Conservation (phyloP, 2,888 invertebrate genomes). For the Volucella bombylans region DNA sequence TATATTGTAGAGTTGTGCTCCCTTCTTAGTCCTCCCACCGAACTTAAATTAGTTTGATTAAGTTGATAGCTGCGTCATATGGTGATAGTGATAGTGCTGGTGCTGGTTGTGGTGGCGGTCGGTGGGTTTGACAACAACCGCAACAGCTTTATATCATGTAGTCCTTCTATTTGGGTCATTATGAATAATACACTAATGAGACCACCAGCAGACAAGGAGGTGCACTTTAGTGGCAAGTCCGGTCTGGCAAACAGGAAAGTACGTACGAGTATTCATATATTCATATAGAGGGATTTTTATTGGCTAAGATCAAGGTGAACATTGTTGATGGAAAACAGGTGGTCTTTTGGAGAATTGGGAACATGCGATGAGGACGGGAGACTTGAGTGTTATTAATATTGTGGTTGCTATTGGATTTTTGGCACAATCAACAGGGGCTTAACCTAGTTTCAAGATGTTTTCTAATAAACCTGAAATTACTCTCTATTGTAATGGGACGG, state of each 20-base stretch:
- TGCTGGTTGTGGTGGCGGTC: conserved; percentile 17
- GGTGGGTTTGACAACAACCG: conserved; percentile 45
- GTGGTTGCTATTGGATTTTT: conserved; percentile 45
- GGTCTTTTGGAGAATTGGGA: conserved; percentile 48
- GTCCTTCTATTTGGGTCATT: conserved; percentile 64
- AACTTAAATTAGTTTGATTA: conserved; percentile 73
- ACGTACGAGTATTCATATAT: conserved; percentile 26
- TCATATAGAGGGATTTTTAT: conserved; percentile 42
- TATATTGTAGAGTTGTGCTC: no score
- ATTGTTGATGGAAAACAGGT: conserved; percentile 61
- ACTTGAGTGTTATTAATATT: conserved; percentile 43
- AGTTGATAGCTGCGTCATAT: conserved; percentile 65
- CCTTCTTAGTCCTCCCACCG: background rate
- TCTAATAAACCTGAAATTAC: conserved; percentile 64
- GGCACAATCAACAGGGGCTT: conserved; percentile 43
- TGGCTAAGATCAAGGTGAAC: conserved; percentile 66
- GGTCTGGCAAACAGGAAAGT: conserved; percentile 14
- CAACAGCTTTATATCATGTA: conserved; percentile 45
- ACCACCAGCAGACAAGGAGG: conserved; percentile 31
- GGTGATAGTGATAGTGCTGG: background rate
- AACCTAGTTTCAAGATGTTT: conserved; percentile 51
- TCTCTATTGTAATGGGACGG: conserved; percentile 52
- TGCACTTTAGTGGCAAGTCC: conserved; percentile 10
- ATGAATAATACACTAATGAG: conserved; percentile 70
- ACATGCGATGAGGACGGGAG: conserved; percentile 38